Evolutionary conservation across 2,888 invertebrate species (phyloP).

Genomic region (Nematopogon swammerdamellus): DNA sequence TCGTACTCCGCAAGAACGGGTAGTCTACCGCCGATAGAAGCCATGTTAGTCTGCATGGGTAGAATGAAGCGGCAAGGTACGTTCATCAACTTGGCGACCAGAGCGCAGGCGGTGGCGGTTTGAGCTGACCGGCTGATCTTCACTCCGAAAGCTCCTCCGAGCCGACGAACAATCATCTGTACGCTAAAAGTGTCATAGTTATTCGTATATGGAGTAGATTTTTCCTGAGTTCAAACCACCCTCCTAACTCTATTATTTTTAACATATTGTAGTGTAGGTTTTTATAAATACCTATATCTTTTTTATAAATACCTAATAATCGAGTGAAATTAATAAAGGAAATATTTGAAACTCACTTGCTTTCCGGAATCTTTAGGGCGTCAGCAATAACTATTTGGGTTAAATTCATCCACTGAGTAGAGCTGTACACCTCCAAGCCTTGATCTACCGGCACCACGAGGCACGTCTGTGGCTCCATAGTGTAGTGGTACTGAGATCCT

Average conservation of each 20-base stretch:
- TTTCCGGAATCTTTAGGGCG: constrained; percentile 52
- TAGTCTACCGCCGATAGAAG: constrained; percentile 51
- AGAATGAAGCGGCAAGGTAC: constrained; percentile 60
- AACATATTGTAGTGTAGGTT: too few relatives aligned
- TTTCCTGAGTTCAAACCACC: too few relatives aligned
- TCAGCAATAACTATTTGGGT: constrained; percentile 55
- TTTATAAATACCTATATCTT: too few relatives aligned
- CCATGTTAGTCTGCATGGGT: constrained; percentile 61
- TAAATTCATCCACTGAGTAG: constrained; percentile 65
- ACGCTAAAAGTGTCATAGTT: too few relatives aligned
- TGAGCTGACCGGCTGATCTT: constrained; percentile 58
- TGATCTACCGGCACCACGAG: constrained; percentile 67
- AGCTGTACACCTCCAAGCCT: constrained; percentile 61
- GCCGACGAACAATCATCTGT: constrained; percentile 54
- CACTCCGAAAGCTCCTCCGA: constrained; percentile 66
- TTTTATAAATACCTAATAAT: too few relatives aligned
- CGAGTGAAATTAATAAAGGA: too few relatives aligned
- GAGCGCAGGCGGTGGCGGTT: constrained; percentile 57
- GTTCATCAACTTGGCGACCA: constrained; percentile 55
- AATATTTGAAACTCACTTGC: constrained; percentile 52
- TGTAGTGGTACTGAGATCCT: constrained; percentile 71
- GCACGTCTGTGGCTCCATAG: constrained; percentile 67
- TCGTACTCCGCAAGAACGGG: constrained; percentile 56
- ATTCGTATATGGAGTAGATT: too few relatives aligned
- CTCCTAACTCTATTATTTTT: too few relatives aligned